phyloP scores from a whole-genome alignment of 2,113 vertebrate species.

The Entomyzon cyanotis region DNA sequence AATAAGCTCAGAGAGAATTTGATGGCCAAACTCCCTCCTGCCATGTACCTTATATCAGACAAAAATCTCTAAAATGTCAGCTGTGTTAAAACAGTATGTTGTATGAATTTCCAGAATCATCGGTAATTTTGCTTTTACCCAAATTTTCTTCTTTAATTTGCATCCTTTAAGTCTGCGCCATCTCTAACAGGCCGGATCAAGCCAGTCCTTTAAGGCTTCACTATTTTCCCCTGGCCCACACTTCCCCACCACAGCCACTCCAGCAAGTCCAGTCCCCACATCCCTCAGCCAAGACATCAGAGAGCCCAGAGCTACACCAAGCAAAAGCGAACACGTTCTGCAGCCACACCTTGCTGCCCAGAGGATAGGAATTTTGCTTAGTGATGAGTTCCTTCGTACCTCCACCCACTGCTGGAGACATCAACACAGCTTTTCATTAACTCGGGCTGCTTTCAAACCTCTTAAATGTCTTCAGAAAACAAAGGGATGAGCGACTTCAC shows the following conservation, averaged over 20 bases:
- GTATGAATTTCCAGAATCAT: neutral
- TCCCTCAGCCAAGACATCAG: neutral
- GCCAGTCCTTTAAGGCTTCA: neutral
- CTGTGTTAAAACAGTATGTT: accelerated
- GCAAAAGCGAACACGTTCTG: neutral
- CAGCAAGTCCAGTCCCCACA: neutral
- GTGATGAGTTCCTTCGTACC: neutral
- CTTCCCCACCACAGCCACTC: neutral
- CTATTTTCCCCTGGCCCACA: neutral
- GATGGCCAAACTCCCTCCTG: neutral
- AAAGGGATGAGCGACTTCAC: neutral
- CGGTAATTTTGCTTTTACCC: neutral
- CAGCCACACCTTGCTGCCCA: constrained; percentile 54
- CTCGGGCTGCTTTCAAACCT: neutral
- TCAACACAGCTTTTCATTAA: constrained; percentile 52
- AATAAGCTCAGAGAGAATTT: neutral
- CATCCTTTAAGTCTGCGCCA: neutral
- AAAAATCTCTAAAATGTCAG: neutral
- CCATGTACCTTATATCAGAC: accelerated
- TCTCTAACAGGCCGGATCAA: neutral
- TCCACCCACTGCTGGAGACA: constrained; percentile 32
- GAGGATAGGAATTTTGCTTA: constrained; percentile 57
- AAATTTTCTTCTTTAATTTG: neutral
- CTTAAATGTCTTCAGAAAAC: constrained; percentile 18
- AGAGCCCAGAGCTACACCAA: neutral